Evolutionary conservation across 1,140 invertebrate genomes (phyloP).

Genomic region (Grapholita molesta): DNA sequence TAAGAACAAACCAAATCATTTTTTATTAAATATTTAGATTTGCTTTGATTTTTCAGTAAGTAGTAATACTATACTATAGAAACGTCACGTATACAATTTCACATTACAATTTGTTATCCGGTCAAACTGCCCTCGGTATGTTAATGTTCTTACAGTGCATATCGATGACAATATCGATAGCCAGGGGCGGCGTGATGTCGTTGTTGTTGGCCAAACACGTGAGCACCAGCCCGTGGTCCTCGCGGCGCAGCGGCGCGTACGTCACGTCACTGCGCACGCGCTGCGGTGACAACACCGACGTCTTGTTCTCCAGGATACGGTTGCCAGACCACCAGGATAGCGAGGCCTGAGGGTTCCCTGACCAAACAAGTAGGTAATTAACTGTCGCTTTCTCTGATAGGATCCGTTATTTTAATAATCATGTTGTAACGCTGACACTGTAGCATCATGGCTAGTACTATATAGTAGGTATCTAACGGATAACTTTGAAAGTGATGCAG

Average conservation of each 20-base stretch:
- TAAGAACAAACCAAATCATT: too few relatives aligned
- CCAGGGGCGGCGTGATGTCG: constrained; percentile 46
- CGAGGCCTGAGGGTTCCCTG: constrained; percentile 54
- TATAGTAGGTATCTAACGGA: too few relatives aligned
- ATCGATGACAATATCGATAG: constrained; percentile 58
- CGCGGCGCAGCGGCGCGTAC: constrained; percentile 52
- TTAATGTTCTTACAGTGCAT: constrained; percentile 58
- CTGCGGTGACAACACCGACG: constrained; percentile 54
- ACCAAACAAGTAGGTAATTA: constrained; percentile 8
- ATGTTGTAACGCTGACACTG: too few relatives aligned
- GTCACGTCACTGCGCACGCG: constrained; percentile 58
- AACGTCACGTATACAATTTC: too few relatives aligned
- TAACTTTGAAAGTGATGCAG: too few relatives aligned
- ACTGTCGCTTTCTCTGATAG: too few relatives aligned
- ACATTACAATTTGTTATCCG: too few relatives aligned
- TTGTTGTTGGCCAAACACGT: constrained; percentile 62
- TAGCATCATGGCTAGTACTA: too few relatives aligned
- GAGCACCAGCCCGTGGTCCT: constrained; percentile 59
- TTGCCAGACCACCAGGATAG: constrained; percentile 55
- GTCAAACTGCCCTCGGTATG: background rate
- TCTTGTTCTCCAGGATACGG: constrained; percentile 47
- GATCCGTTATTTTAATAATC: too few relatives aligned
- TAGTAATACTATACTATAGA: too few relatives aligned
- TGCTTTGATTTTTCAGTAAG: too few relatives aligned
- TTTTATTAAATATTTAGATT: too few relatives aligned